phyloP scores from a whole-genome alignment of 2,888 invertebrate species.

The Empis stercorea region DNA sequence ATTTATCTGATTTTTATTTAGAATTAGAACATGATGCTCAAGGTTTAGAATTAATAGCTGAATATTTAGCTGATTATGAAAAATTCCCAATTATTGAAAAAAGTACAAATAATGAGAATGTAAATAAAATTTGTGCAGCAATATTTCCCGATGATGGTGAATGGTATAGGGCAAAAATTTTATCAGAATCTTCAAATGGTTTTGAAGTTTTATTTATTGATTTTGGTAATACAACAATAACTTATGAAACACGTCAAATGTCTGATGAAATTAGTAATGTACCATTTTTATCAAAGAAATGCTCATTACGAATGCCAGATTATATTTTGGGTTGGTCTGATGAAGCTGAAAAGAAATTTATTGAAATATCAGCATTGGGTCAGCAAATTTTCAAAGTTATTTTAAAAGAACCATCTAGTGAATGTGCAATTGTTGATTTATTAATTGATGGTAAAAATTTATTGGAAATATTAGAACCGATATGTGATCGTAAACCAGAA shows the following conservation, averaged over 20 bases:
- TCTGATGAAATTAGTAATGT: slow-evolving; percentile 46
- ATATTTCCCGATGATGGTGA: slow-evolving; percentile 49
- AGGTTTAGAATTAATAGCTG: slow-evolving; percentile 46
- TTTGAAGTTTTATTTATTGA: slow-evolving; percentile 55
- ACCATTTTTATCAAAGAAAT: slow-evolving; percentile 47
- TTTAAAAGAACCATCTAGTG: slow-evolving; percentile 50
- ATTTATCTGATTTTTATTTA: slow-evolving; percentile 65
- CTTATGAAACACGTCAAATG: slow-evolving; percentile 44
- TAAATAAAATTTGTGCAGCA: slow-evolving; percentile 49
- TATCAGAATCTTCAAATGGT: slow-evolving; percentile 41
- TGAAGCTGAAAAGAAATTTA: slow-evolving; percentile 50
- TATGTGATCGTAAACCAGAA: slow-evolving; percentile 37
- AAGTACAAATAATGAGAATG: slow-evolving; percentile 27
- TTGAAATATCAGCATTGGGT: slow-evolving; percentile 53
- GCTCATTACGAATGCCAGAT: slow-evolving; percentile 46
- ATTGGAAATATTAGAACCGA: slow-evolving; percentile 42
- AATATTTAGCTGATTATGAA: slow-evolving; percentile 43
- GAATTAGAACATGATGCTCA: slow-evolving; percentile 53
- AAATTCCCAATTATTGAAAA: slow-evolving; percentile 39
- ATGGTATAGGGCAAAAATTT: slow-evolving; percentile 55
- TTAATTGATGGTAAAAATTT: slow-evolving; percentile 48
- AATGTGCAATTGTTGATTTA: slow-evolving; percentile 52
- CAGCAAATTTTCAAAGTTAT: slow-evolving; percentile 56
- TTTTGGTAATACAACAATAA: slow-evolving; percentile 50
- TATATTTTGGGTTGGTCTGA: slow-evolving; percentile 49